Conservation (phyloP, 2,888 invertebrate genomes). For the Cataglyphis rosenhaueri region DNA sequence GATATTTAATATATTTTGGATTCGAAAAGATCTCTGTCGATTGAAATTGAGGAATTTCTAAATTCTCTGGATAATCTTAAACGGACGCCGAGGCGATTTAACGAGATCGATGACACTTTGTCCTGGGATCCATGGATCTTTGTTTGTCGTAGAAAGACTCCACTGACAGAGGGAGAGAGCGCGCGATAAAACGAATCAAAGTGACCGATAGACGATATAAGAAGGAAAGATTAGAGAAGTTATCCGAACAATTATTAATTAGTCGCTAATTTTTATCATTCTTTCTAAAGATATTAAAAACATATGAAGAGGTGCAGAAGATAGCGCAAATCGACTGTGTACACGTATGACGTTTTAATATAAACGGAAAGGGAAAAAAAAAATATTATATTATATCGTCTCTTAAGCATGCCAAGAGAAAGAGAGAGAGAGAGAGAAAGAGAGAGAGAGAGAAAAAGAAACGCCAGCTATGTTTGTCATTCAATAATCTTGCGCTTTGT, state of each 20-base stretch:
- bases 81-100: neutral
- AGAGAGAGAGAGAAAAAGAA: conserved; percentile 39
- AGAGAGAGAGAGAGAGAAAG: conserved; percentile 60
- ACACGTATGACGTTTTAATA: conserved; percentile 70
- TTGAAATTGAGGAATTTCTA: neutral
- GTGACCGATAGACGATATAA: conserved; percentile 34
- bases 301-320: conserved; percentile 74
- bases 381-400: conserved; percentile 65
- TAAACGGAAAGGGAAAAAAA: conserved; percentile 57
- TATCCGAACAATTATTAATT: conserved; percentile 68
- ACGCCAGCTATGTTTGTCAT: conserved; percentile 77
- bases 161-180: conserved; percentile 53
- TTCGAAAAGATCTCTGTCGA: neutral
- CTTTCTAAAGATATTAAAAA: conserved; percentile 75
- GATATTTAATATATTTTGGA: neutral
- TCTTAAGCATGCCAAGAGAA: conserved; percentile 75
- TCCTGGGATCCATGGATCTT: conserved; percentile 37
- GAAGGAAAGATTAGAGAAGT: conserved; percentile 33
- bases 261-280: conserved; percentile 73
- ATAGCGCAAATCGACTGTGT: conserved; percentile 73
- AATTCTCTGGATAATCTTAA: neutral
- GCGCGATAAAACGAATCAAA: conserved; percentile 56
- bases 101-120: neutral
- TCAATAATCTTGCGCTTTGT: conserved; percentile 78
- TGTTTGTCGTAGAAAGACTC: conserved; percentile 20